Base-by-base conservation (phyloP, 2,113 vertebrate species). In the Hystrix brachyura region DNA sequence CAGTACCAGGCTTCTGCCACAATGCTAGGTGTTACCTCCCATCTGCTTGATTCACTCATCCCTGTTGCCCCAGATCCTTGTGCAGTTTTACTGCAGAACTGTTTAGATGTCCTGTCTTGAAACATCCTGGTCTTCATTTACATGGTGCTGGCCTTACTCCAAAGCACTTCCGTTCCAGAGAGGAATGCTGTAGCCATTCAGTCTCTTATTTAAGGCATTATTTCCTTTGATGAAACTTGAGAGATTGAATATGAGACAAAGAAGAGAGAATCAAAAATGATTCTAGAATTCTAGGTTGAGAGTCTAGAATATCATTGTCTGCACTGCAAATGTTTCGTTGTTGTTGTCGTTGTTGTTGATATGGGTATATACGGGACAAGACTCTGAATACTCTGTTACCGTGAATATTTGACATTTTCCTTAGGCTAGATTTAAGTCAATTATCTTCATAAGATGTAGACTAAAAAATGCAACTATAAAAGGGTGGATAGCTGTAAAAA, bases 171-270 rank as follows among this genome's bases (percentile, higher is more conserved):
- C 69, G 59, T 80, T 79, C 17, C 32, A 71, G 8, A 59, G 18
- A 43, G 57, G 38, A 46, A 38, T 46, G n/a, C 79, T 83, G 13
- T 46, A 32, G 38, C 43, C 57, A 38, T 14, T 74, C 51, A 19
- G 6, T 59, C 15, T 86, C 43, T 78, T 60, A 57, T 11, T 78
- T 21, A 69, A 91, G 78, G 14, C 25, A 12, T 79, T 46, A 55
- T 91, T 94, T 87, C n/a, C 81, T 92, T 95, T 57, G 53, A 59
- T 62, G 65, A 78, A 23, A 59, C 9, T 55, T 55, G 46, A 93
- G 85, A 92, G 55, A n/a, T 46, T 53, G 38, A 87, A 43, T 88
- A 60, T 29, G 55, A 53, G 34, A 25, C 1, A 38, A 59, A 60
- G n/a, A 92, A 23, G 57, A 86, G 34, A 59, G 55, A 93, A 46